These are phyloP conservation scores for Rallus limicola DNA, from an alignment of 2,113 vertebrate species.

Conservation along the genomic window DNA sequence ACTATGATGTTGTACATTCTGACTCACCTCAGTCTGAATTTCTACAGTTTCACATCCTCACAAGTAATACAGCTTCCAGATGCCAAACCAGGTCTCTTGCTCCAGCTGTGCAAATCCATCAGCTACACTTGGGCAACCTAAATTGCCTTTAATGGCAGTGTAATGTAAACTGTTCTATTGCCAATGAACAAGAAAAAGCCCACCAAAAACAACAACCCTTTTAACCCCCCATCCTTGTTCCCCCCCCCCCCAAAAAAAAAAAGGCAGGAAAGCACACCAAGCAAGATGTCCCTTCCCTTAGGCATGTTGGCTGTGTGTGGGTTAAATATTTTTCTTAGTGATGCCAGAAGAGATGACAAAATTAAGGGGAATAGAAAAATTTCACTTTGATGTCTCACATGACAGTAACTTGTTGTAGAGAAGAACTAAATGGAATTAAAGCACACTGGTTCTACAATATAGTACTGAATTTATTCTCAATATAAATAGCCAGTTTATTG, in stretches of 20 bases:
- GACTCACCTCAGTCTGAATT: background rate
- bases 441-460: background rate
- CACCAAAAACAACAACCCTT: too few relatives aligned
- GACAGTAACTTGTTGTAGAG: background rate
- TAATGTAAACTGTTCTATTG: background rate
- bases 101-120: conserved; percentile 17
- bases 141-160: background rate
- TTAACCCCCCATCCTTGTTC: too few relatives aligned
- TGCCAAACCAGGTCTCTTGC: background rate
- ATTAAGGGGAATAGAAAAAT: background rate
- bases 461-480: background rate
- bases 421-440: background rate
- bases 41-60: background rate
- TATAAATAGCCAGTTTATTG: background rate
- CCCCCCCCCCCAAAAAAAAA: background rate
- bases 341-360: background rate
- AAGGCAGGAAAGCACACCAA: background rate
- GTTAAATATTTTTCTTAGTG: background rate
- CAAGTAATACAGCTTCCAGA: background rate
- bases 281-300: background rate
- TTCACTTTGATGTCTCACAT: background rate
- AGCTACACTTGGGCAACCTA: conserved; percentile 3
- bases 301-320: background rate
- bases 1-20: background rate
- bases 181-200: background rate